Percentiles rank a stretch among this genome's conserved stretches.
phyloP scores from a whole-genome alignment of 1,140 invertebrate species.

The Drosophila seguyi region DNA sequence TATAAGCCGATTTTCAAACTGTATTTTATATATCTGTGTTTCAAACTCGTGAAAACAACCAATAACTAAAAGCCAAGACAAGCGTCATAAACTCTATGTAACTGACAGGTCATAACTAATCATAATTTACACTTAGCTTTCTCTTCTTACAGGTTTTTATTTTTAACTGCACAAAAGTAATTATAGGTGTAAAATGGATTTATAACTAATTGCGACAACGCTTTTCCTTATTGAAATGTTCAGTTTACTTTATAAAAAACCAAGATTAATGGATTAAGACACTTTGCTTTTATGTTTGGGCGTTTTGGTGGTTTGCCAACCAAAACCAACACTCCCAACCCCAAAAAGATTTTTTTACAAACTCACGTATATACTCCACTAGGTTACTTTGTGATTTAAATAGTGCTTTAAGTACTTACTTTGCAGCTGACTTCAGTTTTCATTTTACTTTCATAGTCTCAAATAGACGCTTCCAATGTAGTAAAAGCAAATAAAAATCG shows the following conservation, averaged over 20 bases:
- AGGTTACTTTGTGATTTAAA: slow-evolving; percentile 78
- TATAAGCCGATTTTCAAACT: slow-evolving; percentile 74
- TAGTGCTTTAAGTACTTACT: slow-evolving; percentile 79
- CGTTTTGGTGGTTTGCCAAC: slow-evolving; percentile 2
- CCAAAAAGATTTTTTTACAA: slow-evolving; percentile 34
- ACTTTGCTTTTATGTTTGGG: slow-evolving; percentile 33
- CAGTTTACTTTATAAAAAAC: slow-evolving; percentile 33
- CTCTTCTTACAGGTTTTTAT: background rate
- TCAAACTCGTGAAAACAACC: slow-evolving; percentile 42
- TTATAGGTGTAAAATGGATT: slow-evolving; percentile 24
- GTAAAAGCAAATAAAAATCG: slow-evolving; percentile 43
- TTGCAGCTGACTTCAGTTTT: slow-evolving; percentile 61
- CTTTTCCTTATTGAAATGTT: slow-evolving; percentile 25
- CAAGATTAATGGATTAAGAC: slow-evolving; percentile 36
- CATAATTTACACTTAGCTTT: slow-evolving; percentile 17
- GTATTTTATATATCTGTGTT: slow-evolving; percentile 57
- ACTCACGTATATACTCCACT: slow-evolving; percentile 64
- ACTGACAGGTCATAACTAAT: slow-evolving; percentile 38
- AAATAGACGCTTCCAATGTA: slow-evolving; percentile 62
- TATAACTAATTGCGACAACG: slow-evolving; percentile 28
- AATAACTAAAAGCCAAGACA: slow-evolving; percentile 42
- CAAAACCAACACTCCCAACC: slow-evolving; percentile 1
- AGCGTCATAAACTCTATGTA: slow-evolving; percentile 39
- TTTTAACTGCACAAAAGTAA: slow-evolving; percentile 43
- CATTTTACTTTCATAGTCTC: slow-evolving; percentile 35